Conservation (phyloP, 2,797 vertebrate genomes). For the Coluber constrictor region DNA sequence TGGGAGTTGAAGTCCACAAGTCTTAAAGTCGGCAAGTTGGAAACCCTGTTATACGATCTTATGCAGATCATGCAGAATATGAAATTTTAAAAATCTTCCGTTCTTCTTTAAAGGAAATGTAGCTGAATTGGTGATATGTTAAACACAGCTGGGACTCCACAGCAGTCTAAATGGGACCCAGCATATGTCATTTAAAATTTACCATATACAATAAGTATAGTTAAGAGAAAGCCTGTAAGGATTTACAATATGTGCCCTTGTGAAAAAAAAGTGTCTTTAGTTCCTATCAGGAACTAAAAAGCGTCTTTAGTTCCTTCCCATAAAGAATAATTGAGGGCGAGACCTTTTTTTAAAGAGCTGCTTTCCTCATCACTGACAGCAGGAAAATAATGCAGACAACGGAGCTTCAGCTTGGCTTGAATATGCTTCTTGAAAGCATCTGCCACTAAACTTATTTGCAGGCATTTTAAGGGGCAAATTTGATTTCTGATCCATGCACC, state of each 20-base stretch:
- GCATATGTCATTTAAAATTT: background rate
- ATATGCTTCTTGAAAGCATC: background rate
- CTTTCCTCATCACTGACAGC: background rate
- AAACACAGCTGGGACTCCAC: background rate
- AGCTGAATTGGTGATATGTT: background rate
- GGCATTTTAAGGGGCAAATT: background rate
- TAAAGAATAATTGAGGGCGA: background rate
- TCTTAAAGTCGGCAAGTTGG: background rate
- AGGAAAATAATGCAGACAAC: background rate
- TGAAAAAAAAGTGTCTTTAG: background rate
- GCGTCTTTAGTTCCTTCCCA: background rate
- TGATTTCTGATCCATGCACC: background rate
- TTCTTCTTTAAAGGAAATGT: background rate
- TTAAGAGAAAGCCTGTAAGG: background rate
- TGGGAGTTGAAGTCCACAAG: no score
- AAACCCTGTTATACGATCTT: background rate
- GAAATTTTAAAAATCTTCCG: background rate
- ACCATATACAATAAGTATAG: background rate
- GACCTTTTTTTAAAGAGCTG: background rate
- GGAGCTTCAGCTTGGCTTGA: background rate
- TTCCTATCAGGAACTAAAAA: background rate
- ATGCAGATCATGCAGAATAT: background rate
- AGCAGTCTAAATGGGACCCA: background rate
- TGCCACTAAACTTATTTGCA: background rate
- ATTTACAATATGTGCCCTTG: background rate